Percentiles rank a stretch among this genome's conserved stretches.
These are phyloP conservation scores for Vipera latastei DNA, from an alignment of 2,797 vertebrate species.

Conservation along the genomic window DNA sequence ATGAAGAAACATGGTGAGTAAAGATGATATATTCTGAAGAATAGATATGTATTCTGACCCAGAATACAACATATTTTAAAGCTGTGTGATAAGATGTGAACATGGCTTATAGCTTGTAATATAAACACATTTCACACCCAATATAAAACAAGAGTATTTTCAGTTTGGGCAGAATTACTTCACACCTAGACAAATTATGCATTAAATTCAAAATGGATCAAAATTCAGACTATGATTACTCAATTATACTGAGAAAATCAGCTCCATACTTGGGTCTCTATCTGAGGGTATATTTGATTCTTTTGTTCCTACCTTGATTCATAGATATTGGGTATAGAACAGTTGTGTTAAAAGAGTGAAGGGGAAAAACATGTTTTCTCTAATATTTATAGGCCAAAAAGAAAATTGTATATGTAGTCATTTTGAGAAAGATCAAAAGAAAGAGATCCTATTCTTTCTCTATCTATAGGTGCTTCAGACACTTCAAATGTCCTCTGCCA, in stretches of 20 bases:
- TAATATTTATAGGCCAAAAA: not conserved
- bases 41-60: not conserved
- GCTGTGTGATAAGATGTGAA: not conserved
- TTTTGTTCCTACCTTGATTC: not conserved
- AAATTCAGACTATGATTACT: not conserved
- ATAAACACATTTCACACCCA: not conserved
- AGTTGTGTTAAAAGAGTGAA: not conserved
- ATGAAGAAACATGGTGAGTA: not conserved
- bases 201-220: not conserved
- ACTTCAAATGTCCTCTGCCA: not conserved
- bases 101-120: not conserved
- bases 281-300: not conserved
- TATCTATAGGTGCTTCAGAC: not conserved
- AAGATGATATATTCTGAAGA: not conserved
- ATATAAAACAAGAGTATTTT: not conserved
- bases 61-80: not conserved
- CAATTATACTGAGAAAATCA: not conserved
- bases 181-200: not conserved
- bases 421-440: not conserved
- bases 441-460: not conserved
- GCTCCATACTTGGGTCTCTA: no score
- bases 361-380: not conserved
- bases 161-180: not conserved
- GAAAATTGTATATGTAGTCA: not conserved
- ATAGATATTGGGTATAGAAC: no score